Base-by-base conservation (phyloP, 2,113 vertebrate species). In the Carollia perspicillata region DNA sequence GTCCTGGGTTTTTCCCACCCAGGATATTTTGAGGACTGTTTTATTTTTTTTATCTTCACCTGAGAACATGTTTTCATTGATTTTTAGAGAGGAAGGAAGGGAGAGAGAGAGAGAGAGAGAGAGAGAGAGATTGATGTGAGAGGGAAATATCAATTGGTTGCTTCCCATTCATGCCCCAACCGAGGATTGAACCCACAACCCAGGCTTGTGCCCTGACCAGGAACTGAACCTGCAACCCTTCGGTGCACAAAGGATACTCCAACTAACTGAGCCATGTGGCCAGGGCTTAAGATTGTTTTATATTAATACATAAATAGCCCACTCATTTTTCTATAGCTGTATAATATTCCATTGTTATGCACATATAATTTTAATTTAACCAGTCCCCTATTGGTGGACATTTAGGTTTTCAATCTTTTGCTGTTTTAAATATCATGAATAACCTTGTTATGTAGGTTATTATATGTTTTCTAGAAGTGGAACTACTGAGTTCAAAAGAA, bases 351-450 rank as follows among this genome's bases (percentile, higher is more conserved):
- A 79, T 18, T 86, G 23, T 40, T 40, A 51, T 81, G 51, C 18
- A 49, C 28, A 65, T 93, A 44, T 2, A 66, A 35, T 89, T 84
- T 96, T 93, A 68, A 87, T 65, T 72, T 91, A 93, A 79, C 6
- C 12, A 78, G 42, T 69, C 49, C 16, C 20, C 20, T 71, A 17
- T 44, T 75, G 35, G 33, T 87, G n/a, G 51, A 40, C 49, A 65
- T 79, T 81, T 81, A 72, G 18, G 23, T 84, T 94, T 93, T 47
- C 35, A 84, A 5, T 81, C 83, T 66, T 83, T 72, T 63, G 26
- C 69, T 87, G 6, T 86, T 89, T 91, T 17, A 44, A 74, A 77
- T 75, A 72, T 66, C 63, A 72, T 74, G 35, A 91, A 22, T 87
- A 93, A 83, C 14, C n/a, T 69, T 47, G 26, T 49, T 75, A 37